Evolutionary conservation across 2,113 vertebrate genomes (phyloP), one percentile per base, ranked within the genome.

Genomic region (Passer montanus): DNA sequence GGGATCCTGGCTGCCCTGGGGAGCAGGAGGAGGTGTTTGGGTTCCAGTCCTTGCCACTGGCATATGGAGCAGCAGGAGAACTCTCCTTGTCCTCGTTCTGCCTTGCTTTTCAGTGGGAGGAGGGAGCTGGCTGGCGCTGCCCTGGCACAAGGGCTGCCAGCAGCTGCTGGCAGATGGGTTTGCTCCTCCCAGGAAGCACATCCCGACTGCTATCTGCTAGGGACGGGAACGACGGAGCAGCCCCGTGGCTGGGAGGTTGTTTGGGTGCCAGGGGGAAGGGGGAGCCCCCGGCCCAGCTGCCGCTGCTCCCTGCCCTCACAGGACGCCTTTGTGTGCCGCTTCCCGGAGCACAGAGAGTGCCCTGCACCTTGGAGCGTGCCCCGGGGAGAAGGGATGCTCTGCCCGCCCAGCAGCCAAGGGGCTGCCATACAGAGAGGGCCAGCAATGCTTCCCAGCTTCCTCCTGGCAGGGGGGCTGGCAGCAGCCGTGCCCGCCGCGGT

Each of bases 301-400:
- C 22, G 89, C 86, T 49, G 37, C 83, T 50, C 89, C 63, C 37
- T 9, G 39, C 31, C 60, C 47, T 47, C 53, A 59, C 69, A 90
- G 24, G 63, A 6, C 22, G 27, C 47, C 95, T 96, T 94, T 97
- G 95, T 97, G 39, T 2, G 28, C 68, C 0, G 22, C 89, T 82
- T 52, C 84, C 68, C 21, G 16, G 37, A 75, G 90, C 9, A 86
- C 96, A 77, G n/a, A 68, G 60, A 77, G 94, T 69, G 72, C 91
- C 78, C 37, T 55, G 26, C 55, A 9, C 60, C 87, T 90, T 90
- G 92, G 96, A 95, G 94, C 13, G 2, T 35, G 93, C 83, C 97
- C 97, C 73, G 4, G 87, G 89, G 44, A 84, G 78, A 44, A 63
- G 96, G 87, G 91, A 44, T n/a, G 80, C 88, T 95, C 76, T 14